Evolutionary conservation across 1,140 invertebrate genomes (phyloP), one percentile per base, ranked within the genome.

Genomic region (Drosophila mojavensis): DNA sequence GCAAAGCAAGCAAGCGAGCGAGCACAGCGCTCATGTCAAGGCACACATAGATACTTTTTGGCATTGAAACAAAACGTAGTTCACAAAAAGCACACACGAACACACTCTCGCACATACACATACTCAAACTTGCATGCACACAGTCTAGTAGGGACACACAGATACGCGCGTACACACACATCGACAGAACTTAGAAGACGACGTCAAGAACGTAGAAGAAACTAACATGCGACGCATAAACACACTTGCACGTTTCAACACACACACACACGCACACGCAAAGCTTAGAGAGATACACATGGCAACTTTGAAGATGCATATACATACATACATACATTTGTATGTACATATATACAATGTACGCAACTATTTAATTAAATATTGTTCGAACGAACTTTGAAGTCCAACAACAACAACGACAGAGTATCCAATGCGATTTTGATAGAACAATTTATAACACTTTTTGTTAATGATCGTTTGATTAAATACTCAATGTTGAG

Each of bases 61-160:
- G 84, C 84, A 89, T 89, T 89, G 84, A 89, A 89, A 88, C 84
- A 88, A 89, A 89, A 84, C 84, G 84, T 80, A 89, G 81, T 84
- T 84, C 84, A 88, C 82, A 84, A 82, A 83, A 82, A 85, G 79
- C 82, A 79, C 81, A 75, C 74, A 58, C 56, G 69, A 51, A 61
- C 53, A 69, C 60, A 39, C 43, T 43, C 69, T 61, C 20, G 20
- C 30, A 70, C 60, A 72, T 36, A 48, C 43, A 45, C 45, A 65
- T 41, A 68, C 51, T 15, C 43, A 45, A 45, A 11, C 13, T 15
- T 45, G 66, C 54, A 65, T 61, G 13, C 33, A 33, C n/a, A 43
- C 45, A 47, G 3, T 13, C 13, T 4, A 10, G 17, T 26, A 61
- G 20, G 50, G 5, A 2, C 28, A 33, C 50, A 64, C 30, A 43